Evolutionary conservation across 92 coral and sea anemone genomes (phyloP).

Genomic region (Phenganax marumi): DNA sequence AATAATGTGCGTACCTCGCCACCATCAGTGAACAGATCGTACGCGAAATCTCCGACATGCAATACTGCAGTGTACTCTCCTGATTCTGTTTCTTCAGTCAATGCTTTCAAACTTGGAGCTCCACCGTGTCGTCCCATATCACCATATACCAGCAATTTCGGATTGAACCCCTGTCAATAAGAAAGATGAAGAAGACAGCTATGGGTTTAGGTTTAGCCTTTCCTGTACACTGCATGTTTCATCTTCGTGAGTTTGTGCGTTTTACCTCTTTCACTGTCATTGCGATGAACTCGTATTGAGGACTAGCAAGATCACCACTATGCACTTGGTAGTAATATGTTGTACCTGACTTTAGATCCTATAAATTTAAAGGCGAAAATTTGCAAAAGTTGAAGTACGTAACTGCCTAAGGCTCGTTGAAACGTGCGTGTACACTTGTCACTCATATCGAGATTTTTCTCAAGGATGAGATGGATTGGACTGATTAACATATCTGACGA

Average conservation of each 20-base stretch:
- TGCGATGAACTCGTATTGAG: slow-evolving; percentile 63
- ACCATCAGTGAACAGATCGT: slow-evolving; percentile 66
- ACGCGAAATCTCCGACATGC: slow-evolving; percentile 81
- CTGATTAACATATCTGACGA: not conserved
- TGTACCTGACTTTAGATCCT: slow-evolving; percentile 65
- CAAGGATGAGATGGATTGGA: too few relatives aligned
- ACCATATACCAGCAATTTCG: slow-evolving; percentile 73
- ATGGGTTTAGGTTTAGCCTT: not conserved
- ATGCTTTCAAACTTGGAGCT: slow-evolving; percentile 69
- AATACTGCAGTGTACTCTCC: slow-evolving; percentile 69
- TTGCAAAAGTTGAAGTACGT: too few relatives aligned
- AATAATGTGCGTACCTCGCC: slow-evolving; percentile 62
- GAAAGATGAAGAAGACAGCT: not conserved
- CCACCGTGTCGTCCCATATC: slow-evolving; percentile 83
- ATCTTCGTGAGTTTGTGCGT: not conserved
- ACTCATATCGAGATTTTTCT: too few relatives aligned
- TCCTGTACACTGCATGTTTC: not conserved
- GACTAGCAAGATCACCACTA: slow-evolving; percentile 59
- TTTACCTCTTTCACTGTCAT: slow-evolving; percentile 64
- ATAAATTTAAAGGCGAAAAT: not conserved
- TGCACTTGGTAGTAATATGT: slow-evolving; percentile 69
- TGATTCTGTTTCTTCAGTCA: slow-evolving; percentile 67
- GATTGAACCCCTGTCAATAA: slow-evolving; percentile 61
- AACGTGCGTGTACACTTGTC: too few relatives aligned
- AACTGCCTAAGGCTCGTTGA: too few relatives aligned